Percentiles rank a stretch among this genome's conserved stretches.
These are phyloP conservation scores for Fukomys damarensis DNA, from an alignment of 2,113 vertebrate species.

Conservation along the genomic window DNA sequence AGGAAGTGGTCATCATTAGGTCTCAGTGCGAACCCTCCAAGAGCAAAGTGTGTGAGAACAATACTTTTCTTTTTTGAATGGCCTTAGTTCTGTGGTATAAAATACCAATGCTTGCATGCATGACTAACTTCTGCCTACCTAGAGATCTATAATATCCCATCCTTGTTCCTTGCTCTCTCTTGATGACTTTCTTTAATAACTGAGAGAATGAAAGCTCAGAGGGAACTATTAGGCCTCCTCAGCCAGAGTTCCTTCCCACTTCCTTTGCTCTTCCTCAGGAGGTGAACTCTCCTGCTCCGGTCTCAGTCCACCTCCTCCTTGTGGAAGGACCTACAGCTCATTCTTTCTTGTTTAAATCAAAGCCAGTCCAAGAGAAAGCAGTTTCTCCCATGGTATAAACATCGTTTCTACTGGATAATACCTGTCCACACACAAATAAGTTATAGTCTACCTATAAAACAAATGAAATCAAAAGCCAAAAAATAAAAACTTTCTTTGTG, in stretches of 20 bases:
- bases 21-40: neutral
- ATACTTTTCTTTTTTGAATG: neutral
- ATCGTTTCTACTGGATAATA: neutral
- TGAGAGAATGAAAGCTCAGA: neutral
- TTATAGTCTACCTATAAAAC: neutral
- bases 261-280: neutral
- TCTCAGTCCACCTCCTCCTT: neutral
- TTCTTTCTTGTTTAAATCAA: neutral
- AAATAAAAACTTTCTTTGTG: neutral
- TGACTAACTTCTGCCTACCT: neutral
- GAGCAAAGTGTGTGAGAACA: slow-evolving; percentile 28
- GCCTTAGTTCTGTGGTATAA: neutral
- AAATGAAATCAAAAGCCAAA: neutral
- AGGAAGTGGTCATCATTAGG: neutral
- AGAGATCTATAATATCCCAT: neutral
- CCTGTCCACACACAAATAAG: neutral
- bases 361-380: neutral
- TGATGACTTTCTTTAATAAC: neutral
- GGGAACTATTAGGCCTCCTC: neutral
- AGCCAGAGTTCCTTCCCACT: no score
- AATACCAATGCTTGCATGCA: neutral
- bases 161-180: neutral
- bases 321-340: rapidly evolving
- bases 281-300: neutral
- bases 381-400: neutral